These are phyloP conservation scores for Nudaria mundana DNA, from an alignment of 2,888 invertebrate species.

Conservation along the genomic window DNA sequence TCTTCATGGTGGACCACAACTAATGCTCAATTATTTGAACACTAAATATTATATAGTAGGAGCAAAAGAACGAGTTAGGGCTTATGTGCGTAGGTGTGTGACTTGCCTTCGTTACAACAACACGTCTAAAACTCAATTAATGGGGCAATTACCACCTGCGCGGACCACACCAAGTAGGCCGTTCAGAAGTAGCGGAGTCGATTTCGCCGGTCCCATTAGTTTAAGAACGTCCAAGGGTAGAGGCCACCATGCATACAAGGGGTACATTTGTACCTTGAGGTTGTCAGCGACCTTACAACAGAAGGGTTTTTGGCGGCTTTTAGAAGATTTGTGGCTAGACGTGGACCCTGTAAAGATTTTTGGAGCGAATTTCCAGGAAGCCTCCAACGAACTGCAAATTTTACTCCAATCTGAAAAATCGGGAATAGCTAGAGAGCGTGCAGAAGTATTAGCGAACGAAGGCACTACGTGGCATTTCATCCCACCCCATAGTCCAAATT, in stretches of 20 bases:
- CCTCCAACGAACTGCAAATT: background rate
- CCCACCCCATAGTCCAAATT: conserved; percentile 7
- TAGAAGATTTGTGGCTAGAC: conserved; percentile 14
- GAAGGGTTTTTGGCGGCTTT: conserved; percentile 26
- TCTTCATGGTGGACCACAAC: background rate
- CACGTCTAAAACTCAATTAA: background rate
- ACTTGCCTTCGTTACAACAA: background rate
- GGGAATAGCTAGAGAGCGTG: background rate
- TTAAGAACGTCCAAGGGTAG: conserved; percentile 7
- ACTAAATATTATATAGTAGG: background rate
- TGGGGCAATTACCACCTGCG: background rate
- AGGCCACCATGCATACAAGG: conserved; percentile 4
- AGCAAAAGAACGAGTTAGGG: background rate
- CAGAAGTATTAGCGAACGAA: background rate
- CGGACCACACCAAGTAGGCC: background rate
- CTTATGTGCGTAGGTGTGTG: background rate
- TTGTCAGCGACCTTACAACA: conserved; percentile 19
- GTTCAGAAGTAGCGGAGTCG: background rate
- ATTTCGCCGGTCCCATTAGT: background rate
- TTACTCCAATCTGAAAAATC: background rate
- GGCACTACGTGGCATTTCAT: conserved; percentile 5
- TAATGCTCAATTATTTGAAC: background rate
- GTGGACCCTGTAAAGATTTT: conserved; percentile 16
- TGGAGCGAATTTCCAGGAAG: conserved; percentile 14
- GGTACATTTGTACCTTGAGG: conserved; percentile 10